These are phyloP conservation scores for Taenioides sp. DNA, from an alignment of 2,797 vertebrate genomes.

Conservation along the genomic window DNA sequence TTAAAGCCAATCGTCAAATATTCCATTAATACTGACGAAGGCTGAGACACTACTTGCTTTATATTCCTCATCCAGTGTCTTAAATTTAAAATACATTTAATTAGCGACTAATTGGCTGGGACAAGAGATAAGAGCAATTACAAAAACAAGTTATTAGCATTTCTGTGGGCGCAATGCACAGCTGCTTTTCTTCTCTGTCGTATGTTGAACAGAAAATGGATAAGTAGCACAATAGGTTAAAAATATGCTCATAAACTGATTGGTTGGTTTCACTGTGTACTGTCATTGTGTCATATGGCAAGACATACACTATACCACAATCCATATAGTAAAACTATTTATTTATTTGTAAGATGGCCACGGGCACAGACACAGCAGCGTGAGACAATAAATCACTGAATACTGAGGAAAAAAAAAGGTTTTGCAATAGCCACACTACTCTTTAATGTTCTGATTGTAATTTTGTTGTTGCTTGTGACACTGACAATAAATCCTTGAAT, in stretches of 20 bases:
- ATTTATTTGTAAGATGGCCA: background rate
- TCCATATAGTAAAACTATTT: background rate
- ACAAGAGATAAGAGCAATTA: conserved; percentile 9
- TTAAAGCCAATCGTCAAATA: conserved; percentile 45
- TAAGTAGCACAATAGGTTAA: background rate
- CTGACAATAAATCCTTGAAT: too few relatives aligned
- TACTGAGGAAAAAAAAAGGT: too few relatives aligned
- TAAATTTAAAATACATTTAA: conserved; percentile 10
- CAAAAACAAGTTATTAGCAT: background rate
- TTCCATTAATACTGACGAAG: conserved; percentile 31
- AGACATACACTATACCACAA: background rate
- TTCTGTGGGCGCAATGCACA: background rate
- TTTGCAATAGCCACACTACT: too few relatives aligned
- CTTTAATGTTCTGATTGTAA: too few relatives aligned
- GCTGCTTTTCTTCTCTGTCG: background rate
- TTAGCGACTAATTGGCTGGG: background rate
- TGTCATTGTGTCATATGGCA: background rate
- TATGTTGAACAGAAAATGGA: background rate
- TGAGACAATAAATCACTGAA: too few relatives aligned
- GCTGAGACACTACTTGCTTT: conserved; percentile 23
- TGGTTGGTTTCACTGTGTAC: background rate
- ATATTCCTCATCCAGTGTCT: background rate
- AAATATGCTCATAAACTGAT: background rate
- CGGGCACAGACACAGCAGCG: too few relatives aligned
- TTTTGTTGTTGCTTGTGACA: too few relatives aligned